Evolutionary conservation across 2,888 invertebrate genomes (phyloP).

Genomic region (Capitulum mitella): DNA sequence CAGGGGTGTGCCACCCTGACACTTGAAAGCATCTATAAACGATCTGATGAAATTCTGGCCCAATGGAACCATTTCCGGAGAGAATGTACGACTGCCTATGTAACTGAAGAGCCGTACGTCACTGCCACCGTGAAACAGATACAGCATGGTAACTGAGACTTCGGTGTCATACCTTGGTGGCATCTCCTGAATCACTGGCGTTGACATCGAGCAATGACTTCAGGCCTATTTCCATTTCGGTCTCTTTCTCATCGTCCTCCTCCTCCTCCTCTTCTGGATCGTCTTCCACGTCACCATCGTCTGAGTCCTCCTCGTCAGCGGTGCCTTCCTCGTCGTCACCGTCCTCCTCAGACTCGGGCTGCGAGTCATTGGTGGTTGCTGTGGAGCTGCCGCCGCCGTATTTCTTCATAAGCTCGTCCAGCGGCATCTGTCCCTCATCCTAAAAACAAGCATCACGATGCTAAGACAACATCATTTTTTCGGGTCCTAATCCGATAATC

Average conservation of each 20-base stretch:
- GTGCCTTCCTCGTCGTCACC: slow-evolving; percentile 46
- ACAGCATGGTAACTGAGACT: no score
- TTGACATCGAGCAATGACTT: slow-evolving; percentile 53
- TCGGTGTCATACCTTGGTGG: slow-evolving; percentile 13
- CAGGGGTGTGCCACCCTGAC: no score
- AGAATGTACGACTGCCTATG: no score
- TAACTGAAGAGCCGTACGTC: no score
- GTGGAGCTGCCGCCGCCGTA: slow-evolving; percentile 46
- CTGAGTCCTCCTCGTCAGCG: slow-evolving; percentile 40
- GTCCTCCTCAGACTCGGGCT: slow-evolving; percentile 45
- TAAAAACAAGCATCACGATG: slow-evolving; percentile 39
- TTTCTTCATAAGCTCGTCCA: slow-evolving; percentile 70
- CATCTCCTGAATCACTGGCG: slow-evolving; percentile 35
- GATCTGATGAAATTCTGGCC: no score
- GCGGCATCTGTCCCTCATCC: slow-evolving; percentile 69
- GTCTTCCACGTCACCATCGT: slow-evolving; percentile 28
- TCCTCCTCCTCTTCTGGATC: slow-evolving; percentile 34
- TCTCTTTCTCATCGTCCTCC: slow-evolving; percentile 38
- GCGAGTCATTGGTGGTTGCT: slow-evolving; percentile 36
- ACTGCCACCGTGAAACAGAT: no score
- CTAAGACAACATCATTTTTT: no score
- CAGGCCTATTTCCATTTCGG: slow-evolving; percentile 50
- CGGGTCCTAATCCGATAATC: no score
- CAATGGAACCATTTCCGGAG: no score
- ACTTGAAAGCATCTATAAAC: no score